phyloP scores from a whole-genome alignment of 2,888 invertebrate genomes.

The Cryptocephalus primarius region DNA sequence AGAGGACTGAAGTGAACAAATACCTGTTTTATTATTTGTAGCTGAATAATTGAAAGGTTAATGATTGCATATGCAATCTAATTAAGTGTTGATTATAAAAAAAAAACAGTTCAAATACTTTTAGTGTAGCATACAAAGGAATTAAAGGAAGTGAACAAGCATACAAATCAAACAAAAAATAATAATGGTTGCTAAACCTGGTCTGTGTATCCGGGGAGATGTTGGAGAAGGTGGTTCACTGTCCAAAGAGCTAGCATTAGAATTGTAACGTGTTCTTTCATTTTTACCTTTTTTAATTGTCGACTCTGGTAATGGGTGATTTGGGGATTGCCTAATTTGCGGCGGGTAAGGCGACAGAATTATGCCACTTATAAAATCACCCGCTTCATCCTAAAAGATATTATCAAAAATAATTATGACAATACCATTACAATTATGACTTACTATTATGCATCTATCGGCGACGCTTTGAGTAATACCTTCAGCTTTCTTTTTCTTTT shows the following conservation, averaged over 20 bases:
- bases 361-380: slow-evolving; percentile 51
- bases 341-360: slow-evolving; percentile 48
- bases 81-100: no score
- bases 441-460: slow-evolving; percentile 62
- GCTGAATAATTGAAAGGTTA: no score
- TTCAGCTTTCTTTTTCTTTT: slow-evolving; percentile 58
- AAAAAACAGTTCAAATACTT: no score
- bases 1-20: no score
- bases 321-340: slow-evolving; percentile 36
- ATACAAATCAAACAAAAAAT: no score
- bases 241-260: slow-evolving; percentile 39
- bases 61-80: no score
- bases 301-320: slow-evolving; percentile 15
- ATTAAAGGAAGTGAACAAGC: no score
- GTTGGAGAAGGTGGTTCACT: slow-evolving; percentile 42
- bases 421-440: slow-evolving; percentile 8
- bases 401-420: background rate
- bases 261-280: slow-evolving; percentile 42
- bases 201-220: slow-evolving; percentile 36
- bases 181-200: slow-evolving; percentile 21
- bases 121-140: no score
- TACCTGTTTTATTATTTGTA: no score
- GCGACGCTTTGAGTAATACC: slow-evolving; percentile 71
- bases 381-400: slow-evolving; percentile 47
- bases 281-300: slow-evolving; percentile 23